Base-by-base conservation (phyloP, 2,797 vertebrate genomes). In the Chromis chromis region DNA sequence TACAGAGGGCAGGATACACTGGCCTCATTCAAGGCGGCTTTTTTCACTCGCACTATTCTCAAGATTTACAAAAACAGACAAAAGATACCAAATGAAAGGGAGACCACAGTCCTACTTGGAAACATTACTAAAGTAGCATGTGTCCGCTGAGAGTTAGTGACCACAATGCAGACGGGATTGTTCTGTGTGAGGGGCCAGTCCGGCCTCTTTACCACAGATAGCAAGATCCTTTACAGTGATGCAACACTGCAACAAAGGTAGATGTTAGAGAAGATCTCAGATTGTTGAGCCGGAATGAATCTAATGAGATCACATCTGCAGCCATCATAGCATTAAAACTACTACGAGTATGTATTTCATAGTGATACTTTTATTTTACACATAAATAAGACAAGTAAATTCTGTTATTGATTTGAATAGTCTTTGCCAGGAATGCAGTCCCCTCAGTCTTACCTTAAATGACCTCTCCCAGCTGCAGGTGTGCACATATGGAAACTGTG, bases 61-160 rank as follows among this genome's bases (percentile, higher is more conserved):
- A 89, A 84, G 83, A 89, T 93, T 91, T 92, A 87, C 81, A 86
- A 90, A 92, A 82, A 68, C 81, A 82, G 83, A 94, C 89, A 94
- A 89, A 88, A 80, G 82, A 82, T 77, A 90, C 78, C 56, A 73
- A 86, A 92, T 87, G 87, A 75, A 86, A 81, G 54, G 70, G 64
- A 76, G 84, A 84, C 67, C 55, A 56, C 64, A 74, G 87, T 79
- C 82, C 86, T 85, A 49, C 70, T 85, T 89, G 77, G 86, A 88
- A 87, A 84, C 77, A 69, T 84, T 78, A 81, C 76, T 64, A 53
- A 81, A 72, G 71, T 78, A 19, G 74, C 76, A 86, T 86, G 71
- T 76, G 75, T 89, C 89, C 76, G 60, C 65, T 76, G 89, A 86
- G 90, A 94, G 79, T 77, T 27, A 49, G 71, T 4, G 48, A 84